Evolutionary conservation across 2,797 vertebrate genomes (phyloP).

Genomic region (Discoglossus pictus): DNA sequence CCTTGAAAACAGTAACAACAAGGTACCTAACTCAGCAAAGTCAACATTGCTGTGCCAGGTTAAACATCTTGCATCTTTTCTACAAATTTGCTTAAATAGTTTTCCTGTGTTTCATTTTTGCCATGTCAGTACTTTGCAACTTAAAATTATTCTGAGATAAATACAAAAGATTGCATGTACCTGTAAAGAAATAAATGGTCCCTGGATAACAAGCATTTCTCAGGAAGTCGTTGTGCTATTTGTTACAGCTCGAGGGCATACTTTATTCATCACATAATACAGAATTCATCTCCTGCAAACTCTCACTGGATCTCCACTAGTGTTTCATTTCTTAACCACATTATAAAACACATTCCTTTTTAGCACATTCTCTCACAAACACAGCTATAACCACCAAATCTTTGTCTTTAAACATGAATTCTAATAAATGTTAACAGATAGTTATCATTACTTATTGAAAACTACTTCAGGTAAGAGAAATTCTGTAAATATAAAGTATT

Average conservation of each 20-base stretch:
- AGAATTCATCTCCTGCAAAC: conserved; percentile 36
- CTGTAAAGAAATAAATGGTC: conserved; percentile 39
- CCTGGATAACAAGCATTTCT: conserved; percentile 23
- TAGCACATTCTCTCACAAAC: neutral
- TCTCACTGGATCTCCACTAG: conserved; percentile 18
- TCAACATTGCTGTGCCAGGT: too few relatives aligned
- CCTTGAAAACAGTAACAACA: too few relatives aligned
- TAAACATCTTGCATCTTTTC: too few relatives aligned
- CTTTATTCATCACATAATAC: conserved; percentile 36
- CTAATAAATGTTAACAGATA: too few relatives aligned
- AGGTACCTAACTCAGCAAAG: too few relatives aligned
- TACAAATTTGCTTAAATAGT: too few relatives aligned
- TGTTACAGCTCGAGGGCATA: conserved; percentile 34
- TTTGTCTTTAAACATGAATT: neutral
- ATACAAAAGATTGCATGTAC: conserved; percentile 18
- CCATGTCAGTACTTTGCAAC: neutral
- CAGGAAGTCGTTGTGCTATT: conserved; percentile 38
- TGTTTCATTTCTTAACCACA: conserved; percentile 16
- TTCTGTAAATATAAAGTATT: too few relatives aligned
- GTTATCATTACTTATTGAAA: neutral
- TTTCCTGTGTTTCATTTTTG: neutral
- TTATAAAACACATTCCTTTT: conserved; percentile 24
- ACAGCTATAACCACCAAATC: neutral
- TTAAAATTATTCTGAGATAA: conserved; percentile 23
- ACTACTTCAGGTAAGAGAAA: too few relatives aligned